These are phyloP conservation scores for Acipenser ruthenus DNA, from an alignment of 2,797 vertebrate genomes.

Conservation along the genomic window DNA sequence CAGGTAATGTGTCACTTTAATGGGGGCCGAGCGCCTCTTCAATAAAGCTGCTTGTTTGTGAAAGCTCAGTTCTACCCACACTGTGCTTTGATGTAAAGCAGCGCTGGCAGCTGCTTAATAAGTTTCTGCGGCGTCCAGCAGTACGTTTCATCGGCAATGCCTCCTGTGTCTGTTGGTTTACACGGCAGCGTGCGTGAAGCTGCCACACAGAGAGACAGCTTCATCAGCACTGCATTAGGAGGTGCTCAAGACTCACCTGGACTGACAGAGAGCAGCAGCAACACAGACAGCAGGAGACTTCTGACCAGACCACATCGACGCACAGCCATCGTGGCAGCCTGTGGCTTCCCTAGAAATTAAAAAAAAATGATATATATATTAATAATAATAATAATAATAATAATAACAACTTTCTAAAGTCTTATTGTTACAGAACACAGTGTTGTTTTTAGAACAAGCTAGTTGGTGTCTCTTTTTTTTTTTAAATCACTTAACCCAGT, in stretches of 20 bases:
- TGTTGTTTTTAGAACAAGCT: no score
- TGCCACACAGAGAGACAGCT: conserved; percentile 9
- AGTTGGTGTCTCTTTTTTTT: no score
- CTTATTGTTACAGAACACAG: no score
- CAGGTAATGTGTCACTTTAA: no score
- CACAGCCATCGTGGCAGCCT: conserved; percentile 50
- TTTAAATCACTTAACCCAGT: no score
- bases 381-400: no score
- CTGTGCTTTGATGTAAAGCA: conserved; percentile 46
- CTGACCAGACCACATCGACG: conserved; percentile 50
- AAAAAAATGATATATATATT: conserved; percentile 10
- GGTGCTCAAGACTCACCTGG: conserved; percentile 46
- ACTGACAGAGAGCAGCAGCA: conserved; percentile 50
- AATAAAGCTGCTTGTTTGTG: no score
- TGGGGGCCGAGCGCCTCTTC: no score
- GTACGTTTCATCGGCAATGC: conserved; percentile 38
- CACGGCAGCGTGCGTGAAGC: conserved; percentile 10
- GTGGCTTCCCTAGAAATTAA: conserved; percentile 22
- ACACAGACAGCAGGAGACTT: conserved; percentile 53
- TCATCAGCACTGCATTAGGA: conserved; percentile 3
- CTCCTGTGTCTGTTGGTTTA: conserved; percentile 31
- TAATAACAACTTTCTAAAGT: no score
- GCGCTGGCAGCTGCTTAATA: conserved; percentile 50
- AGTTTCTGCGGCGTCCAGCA: conserved; percentile 29
- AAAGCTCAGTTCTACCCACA: no score